Percentiles rank a stretch among this genome's conserved stretches.
These are phyloP conservation scores for Heterodera carotae DNA, from an alignment of 1,140 invertebrate species.

Conservation along the genomic window DNA sequence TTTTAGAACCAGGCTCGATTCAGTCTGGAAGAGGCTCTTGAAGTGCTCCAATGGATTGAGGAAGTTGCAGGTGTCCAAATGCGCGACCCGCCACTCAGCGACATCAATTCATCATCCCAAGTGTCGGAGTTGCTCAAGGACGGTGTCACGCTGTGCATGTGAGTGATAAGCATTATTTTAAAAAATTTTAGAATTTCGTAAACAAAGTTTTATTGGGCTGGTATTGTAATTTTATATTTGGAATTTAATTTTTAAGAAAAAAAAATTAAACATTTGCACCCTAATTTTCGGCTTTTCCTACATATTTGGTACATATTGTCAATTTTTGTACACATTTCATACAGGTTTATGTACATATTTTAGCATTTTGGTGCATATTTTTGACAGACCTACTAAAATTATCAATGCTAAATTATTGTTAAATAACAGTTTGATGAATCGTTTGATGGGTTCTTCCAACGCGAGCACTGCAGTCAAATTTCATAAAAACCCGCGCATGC, in stretches of 20 bases:
- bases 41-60: slow-evolving; percentile 69
- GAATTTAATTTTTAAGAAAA: slow-evolving; percentile 7
- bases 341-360: no score
- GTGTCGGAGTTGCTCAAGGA: slow-evolving; percentile 69
- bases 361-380: no score
- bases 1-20: slow-evolving; percentile 70
- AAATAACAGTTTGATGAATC: slow-evolving; percentile 52
- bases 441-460: slow-evolving; percentile 28
- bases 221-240: no score
- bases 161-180: no score
- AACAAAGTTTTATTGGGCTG: slow-evolving; percentile 1
- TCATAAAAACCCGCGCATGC: slow-evolving; percentile 60
- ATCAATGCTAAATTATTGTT: slow-evolving; percentile 24
- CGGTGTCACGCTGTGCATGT: slow-evolving; percentile 70
- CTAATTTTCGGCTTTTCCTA: no score
- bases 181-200: slow-evolving; percentile 1
- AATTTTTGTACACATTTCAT: no score
- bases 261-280: no score
- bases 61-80: slow-evolving; percentile 66
- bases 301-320: no score
- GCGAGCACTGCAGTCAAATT: slow-evolving; percentile 43
- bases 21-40: slow-evolving; percentile 68
- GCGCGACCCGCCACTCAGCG: slow-evolving; percentile 62
- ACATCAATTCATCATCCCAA: slow-evolving; percentile 67
- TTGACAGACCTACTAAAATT: no score